These are phyloP conservation scores for Chondrilla cf. caribensis DNA, from an alignment of 37 sponge, comb jelly and placozoan species.

Conservation along the genomic window DNA sequence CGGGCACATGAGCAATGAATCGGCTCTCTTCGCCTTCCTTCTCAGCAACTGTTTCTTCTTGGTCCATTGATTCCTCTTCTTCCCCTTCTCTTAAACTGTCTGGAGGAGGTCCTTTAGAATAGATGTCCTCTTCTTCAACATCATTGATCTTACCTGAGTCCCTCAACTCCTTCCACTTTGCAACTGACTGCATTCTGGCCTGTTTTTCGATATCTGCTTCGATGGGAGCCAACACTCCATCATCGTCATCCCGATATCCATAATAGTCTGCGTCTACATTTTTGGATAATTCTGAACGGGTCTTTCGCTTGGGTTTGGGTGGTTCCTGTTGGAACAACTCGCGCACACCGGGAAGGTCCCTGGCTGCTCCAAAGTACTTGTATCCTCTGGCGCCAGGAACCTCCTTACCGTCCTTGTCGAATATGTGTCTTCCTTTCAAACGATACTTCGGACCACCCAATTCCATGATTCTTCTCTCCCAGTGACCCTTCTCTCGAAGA, in stretches of 20 bases:
- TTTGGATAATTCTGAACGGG: constrained; percentile 80
- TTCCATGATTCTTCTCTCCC: constrained; percentile 89
- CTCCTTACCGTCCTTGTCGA: constrained; percentile 95
- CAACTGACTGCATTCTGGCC: constrained; percentile 54
- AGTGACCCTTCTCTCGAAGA: constrained; percentile 94
- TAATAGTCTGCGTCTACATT: constrained; percentile 96
- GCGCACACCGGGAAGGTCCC: constrained; percentile 95
- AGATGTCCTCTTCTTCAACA: constrained; percentile 78
- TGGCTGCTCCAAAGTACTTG: constrained; percentile 97
- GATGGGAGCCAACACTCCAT: constrained; percentile 80
- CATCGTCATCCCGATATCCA: constrained; percentile 98
- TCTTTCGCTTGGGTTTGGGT: constrained; percentile 69
- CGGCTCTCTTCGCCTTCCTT: constrained; percentile 48
- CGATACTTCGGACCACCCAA: constrained; percentile 90
- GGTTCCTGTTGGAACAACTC: constrained; percentile 90
- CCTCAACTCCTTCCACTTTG: constrained; percentile 70
- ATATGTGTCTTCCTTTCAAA: constrained; percentile 83
- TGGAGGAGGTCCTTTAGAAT: constrained; percentile 40
- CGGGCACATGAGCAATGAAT: constrained; percentile 38
- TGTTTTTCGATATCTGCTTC: constrained; percentile 84
- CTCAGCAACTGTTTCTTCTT: constrained; percentile 27
- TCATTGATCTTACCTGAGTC: constrained; percentile 32
- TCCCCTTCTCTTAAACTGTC: constrained; percentile 23
- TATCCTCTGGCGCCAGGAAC: constrained; percentile 93
- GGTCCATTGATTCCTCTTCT: constrained; percentile 6